Conservation (phyloP, 1,140 invertebrate species). For the Elymnias hypermnestra region DNA sequence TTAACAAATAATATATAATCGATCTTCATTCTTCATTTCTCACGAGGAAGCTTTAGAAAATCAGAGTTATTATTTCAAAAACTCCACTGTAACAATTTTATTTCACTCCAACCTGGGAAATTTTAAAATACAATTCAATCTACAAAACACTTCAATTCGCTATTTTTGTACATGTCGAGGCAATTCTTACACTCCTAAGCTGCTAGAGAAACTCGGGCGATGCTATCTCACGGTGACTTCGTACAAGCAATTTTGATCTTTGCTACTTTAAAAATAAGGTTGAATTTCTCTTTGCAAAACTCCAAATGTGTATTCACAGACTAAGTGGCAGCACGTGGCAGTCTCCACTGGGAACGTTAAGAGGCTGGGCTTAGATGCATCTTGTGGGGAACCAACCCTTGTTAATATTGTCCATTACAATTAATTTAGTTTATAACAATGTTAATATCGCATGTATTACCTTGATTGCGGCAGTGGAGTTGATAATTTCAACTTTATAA, state of each 20-base stretch:
- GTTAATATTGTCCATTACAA: constrained; percentile 64
- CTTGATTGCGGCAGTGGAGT: constrained; percentile 10
- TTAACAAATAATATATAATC: too few relatives aligned
- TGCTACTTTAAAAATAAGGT: constrained; percentile 33
- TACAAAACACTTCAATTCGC: constrained; percentile 50
- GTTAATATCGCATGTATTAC: constrained; percentile 24
- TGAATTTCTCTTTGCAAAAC: constrained; percentile 37
- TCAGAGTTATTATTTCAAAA: too few relatives aligned
- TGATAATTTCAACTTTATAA: too few relatives aligned
- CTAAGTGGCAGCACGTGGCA: constrained; percentile 65
- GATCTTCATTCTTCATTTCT: too few relatives aligned
- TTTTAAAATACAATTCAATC: constrained; percentile 43
- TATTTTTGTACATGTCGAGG: constrained; percentile 63
- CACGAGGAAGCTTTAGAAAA: too few relatives aligned
- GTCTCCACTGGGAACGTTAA: constrained; percentile 37
- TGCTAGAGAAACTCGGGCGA: constrained; percentile 46
- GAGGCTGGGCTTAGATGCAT: constrained; percentile 61
- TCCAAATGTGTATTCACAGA: constrained; percentile 46
- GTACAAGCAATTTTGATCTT: constrained; percentile 40
- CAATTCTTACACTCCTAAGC: constrained; percentile 61
- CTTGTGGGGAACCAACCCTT: constrained; percentile 55
- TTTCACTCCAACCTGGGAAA: constrained; percentile 1
- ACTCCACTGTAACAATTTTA: constrained; percentile 1
- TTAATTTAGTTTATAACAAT: constrained; percentile 56
- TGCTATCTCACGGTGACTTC: constrained; percentile 29